Evolutionary conservation across 2,797 vertebrate species (phyloP).

Genomic region (Parotocinclus haroldoi): DNA sequence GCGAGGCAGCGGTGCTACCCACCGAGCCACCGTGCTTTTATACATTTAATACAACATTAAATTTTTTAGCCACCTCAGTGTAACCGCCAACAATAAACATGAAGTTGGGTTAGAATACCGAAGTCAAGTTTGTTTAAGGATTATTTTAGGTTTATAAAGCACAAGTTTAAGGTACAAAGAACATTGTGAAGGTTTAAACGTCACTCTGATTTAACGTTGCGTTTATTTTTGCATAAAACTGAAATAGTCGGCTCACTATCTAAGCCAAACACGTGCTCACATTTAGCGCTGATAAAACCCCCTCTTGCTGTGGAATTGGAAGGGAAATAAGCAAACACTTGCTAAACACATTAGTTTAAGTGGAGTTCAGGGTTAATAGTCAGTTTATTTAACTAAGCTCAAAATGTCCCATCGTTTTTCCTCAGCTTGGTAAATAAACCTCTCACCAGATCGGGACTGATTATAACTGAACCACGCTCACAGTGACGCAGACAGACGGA

Average conservation of each 20-base stretch:
- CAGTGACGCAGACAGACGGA: slow-evolving; percentile 41
- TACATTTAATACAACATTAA: too few relatives aligned
- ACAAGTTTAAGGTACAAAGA: too few relatives aligned
- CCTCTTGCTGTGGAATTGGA: background rate
- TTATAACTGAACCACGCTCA: slow-evolving; percentile 40
- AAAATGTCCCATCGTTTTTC: slow-evolving; percentile 44
- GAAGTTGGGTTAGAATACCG: too few relatives aligned
- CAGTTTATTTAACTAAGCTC: slow-evolving; percentile 49
- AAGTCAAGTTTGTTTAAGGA: too few relatives aligned
- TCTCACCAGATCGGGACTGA: slow-evolving; percentile 28
- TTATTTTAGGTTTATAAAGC: too few relatives aligned
- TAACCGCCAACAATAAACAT: too few relatives aligned
- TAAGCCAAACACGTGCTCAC: slow-evolving; percentile 9
- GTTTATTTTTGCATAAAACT: too few relatives aligned
- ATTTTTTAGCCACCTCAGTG: too few relatives aligned
- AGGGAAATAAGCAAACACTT: slow-evolving; percentile 40
- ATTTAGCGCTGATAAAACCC: slow-evolving; percentile 26
- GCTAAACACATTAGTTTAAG: slow-evolving; percentile 46
- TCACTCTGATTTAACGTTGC: too few relatives aligned
- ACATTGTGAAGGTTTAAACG: too few relatives aligned
- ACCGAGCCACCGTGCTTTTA: too few relatives aligned
- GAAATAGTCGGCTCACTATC: background rate
- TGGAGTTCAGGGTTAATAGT: slow-evolving; percentile 46
- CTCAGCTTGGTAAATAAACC: slow-evolving; percentile 44
- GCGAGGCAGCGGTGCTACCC: too few relatives aligned